These are phyloP conservation scores for Leucoraja erinaceus DNA, from an alignment of 2,113 vertebrate genomes.

Conservation along the genomic window DNA sequence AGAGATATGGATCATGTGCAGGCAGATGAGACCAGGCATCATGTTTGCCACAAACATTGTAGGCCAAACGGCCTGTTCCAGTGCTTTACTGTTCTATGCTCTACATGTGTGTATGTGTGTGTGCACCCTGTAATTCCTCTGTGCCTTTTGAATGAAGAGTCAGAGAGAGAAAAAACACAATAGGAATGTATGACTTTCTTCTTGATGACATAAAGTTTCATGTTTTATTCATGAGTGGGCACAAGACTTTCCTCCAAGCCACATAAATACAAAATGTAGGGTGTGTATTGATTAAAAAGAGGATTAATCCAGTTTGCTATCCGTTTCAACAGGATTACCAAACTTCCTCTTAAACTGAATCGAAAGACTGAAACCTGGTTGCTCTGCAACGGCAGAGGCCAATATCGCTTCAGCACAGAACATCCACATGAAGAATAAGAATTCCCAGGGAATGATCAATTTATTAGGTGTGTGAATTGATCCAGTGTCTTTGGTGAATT, in stretches of 20 bases:
- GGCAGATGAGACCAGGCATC: too few species aligned
- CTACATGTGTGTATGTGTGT: too few species aligned
- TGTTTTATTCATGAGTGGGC: not conserved
- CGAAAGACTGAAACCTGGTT: not conserved
- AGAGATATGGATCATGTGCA: too few species aligned
- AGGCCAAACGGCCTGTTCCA: too few species aligned
- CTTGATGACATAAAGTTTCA: not conserved
- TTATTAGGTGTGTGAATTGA: slow-evolving; percentile 32
- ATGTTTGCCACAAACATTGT: too few species aligned
- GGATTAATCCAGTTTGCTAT: not conserved
- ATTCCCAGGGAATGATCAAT: not conserved
- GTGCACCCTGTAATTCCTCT: too few species aligned
- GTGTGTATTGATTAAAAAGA: not conserved
- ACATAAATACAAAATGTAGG: not conserved
- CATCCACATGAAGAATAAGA: not conserved
- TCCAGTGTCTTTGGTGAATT: slow-evolving; percentile 28
- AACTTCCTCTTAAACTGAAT: not conserved
- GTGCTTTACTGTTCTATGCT: too few species aligned
- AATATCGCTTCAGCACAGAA: not conserved
- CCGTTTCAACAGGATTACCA: not conserved
- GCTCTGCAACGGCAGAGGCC: not conserved
- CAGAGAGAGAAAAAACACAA: not conserved
- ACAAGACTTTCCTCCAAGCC: not conserved
- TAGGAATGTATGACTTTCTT: not conserved
- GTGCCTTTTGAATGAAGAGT: not conserved